phyloP scores from a whole-genome alignment of 2,113 vertebrate genomes.

The Semnornis frantzii region DNA sequence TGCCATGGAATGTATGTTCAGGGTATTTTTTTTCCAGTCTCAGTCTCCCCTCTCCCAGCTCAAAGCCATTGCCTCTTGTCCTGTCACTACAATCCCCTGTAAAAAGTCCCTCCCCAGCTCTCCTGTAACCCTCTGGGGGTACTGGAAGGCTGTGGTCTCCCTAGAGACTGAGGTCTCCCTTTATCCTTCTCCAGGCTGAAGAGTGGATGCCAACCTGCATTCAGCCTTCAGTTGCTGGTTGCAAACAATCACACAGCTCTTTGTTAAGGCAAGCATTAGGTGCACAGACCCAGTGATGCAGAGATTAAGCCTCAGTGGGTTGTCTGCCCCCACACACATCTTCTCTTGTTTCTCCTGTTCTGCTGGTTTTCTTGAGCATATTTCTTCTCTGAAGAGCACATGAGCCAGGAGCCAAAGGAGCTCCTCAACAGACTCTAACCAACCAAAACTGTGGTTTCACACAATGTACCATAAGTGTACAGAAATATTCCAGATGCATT shows the following conservation, averaged over 20 bases:
- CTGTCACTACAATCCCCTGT: no score
- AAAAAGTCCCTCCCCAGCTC: no score
- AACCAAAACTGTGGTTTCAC: neutral
- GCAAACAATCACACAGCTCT: neutral
- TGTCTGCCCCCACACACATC: neutral
- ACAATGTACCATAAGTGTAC: neutral
- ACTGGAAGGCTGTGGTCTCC: no score
- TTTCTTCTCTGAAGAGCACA: neutral
- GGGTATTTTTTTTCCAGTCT: neutral
- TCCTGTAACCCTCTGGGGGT: no score
- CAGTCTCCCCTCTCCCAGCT: no score
- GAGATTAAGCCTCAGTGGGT: neutral
- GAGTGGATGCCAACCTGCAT: neutral
- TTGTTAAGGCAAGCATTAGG: neutral
- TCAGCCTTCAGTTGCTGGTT: neutral
- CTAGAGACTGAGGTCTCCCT: no score
- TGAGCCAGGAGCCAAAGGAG: neutral
- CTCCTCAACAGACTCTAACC: neutral
- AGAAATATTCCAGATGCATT: neutral
- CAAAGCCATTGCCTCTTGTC: no score
- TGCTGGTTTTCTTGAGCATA: neutral
- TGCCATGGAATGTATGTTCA: neutral
- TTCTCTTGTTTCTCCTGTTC: neutral
- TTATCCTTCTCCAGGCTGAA: no score
- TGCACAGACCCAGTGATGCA: neutral